Evolutionary conservation across 1,140 invertebrate genomes (phyloP), one percentile per base, ranked within the genome.

Genomic region (Penaeus vannamei): DNA sequence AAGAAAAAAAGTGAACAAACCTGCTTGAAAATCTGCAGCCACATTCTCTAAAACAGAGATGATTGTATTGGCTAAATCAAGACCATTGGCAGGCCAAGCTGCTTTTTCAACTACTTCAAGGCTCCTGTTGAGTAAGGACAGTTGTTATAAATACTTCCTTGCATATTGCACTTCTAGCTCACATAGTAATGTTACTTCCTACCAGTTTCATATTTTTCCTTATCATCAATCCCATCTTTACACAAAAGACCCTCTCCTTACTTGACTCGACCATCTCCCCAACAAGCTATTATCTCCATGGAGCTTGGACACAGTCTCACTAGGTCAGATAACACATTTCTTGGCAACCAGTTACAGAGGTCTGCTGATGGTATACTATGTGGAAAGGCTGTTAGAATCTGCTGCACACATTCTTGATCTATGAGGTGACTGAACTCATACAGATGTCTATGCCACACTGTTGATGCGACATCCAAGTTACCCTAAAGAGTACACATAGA

Each of bases 391-490:
- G 32, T 61, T 46, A 90, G 64, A n/a, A 90, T 85, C 62, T 81
- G 53, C 23, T 60, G n/a, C 32, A 90, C 88, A 82, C 77, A 81
- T 2, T n/a, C 29, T 26, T 81, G 61, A 72, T 81, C 53, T 20
- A 90, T 66, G 7, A 19, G 23, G 1, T 82, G 61, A 83, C 79
- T 72, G 53, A 90, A 90, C 77, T 90, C 88, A 42, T 90, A 90
- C 76, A 80, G 88, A 66, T 90, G 88, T n/a, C 88, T 84, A 26
- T 90, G 88, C 88, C 88, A 90, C 20, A 90, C 61, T 60, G 88
- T 90, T 42, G 84, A 90, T n/a, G 84, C 84, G 12, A 86, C 62
- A 42, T 90, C 84, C 79, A 90, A 82, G 64, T 90, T 85, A 29
- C 88, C 84, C 88, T 90, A 79, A 23, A 66, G 32, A 72, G 14